phyloP scores from a whole-genome alignment of 2,797 vertebrate genomes.

The Selene dorsalis region DNA sequence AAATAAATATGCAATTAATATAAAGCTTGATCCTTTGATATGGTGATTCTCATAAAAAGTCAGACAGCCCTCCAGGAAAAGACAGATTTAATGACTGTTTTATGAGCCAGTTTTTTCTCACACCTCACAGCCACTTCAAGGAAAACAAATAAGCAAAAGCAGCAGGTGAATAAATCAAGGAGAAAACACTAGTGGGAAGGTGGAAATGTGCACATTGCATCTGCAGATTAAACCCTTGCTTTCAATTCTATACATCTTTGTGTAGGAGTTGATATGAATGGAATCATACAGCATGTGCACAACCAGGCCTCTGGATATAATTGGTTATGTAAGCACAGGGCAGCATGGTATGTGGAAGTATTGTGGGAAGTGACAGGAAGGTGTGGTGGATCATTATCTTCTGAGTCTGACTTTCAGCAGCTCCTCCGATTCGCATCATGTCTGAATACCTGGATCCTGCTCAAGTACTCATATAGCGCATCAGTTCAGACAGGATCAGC shows the following conservation, averaged over 20 bases:
- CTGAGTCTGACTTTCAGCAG: constrained; percentile 20
- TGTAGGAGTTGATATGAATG: background rate
- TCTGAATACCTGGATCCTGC: constrained; percentile 26
- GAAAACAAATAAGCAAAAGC: constrained; percentile 21
- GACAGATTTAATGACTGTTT: constrained; percentile 20
- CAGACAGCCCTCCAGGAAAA: constrained; percentile 2
- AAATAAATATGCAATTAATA: background rate
- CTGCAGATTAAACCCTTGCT: background rate
- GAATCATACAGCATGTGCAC: background rate
- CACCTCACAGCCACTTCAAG: constrained; percentile 15
- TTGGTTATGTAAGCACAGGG: background rate
- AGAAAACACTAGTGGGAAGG: background rate
- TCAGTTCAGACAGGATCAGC: constrained; percentile 13
- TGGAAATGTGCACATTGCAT: background rate
- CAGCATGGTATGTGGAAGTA: background rate
- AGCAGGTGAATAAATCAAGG: constrained; percentile 13
- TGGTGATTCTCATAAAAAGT: background rate
- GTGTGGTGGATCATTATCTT: constrained; percentile 52
- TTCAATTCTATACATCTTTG: background rate
- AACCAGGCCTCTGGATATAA: background rate
- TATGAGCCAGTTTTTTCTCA: constrained; percentile 7
- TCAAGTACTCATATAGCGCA: constrained; percentile 26
- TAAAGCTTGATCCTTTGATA: background rate
- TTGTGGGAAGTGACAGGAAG: constrained; percentile 23
- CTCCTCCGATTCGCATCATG: constrained; percentile 19